Base-by-base conservation (phyloP, 2,797 vertebrate species). In the Cyclopterus lumpus region DNA sequence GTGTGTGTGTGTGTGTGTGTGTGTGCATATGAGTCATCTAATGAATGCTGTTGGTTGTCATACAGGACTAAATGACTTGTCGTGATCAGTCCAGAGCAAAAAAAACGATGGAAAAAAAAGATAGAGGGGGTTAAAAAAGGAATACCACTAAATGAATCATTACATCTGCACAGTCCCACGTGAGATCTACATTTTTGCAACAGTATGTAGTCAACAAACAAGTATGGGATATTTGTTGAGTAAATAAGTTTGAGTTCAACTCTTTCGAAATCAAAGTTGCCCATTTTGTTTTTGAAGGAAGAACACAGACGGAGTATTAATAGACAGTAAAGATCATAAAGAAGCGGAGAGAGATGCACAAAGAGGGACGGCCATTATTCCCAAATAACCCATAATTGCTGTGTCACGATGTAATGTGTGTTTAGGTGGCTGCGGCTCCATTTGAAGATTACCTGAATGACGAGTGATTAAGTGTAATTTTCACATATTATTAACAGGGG, bases 391-490 rank as follows among this genome's bases (percentile, higher is more conserved):
- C 87, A 92, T 86, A 95, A 90, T 93, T 91, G 55, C 70, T 12
- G 24, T 63, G 70, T 64, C 75, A 79, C 77, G 24, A 81, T 87
- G 74, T 93, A 91, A 92, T 88, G 91, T 88, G 91, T 83, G 75
- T 87, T 91, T 88, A 91, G 92, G 94, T 93, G 73, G 55, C 80
- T 64, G 82, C 69, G 15, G 87, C 81, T 90, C 86, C 78, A 92
- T 92, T 85, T 90, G 87, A 90, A 93, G 86, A 87, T 86, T 87
- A 72, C 46, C 83, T 85, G 88, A 91, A 81, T 84, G 87, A 90
- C 54, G 73, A 92, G 83, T 87, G 83, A 93, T 94, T 94, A 92
- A 92, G 90, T 92, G 89, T 89, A 91, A 92, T 94, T 91, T 89
- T 77, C 26, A 82, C 86, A 87, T 82, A 88, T 86, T 89, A 86